phyloP scores from a whole-genome alignment of 2,113 vertebrate genomes.

The Trichechus manatus region DNA sequence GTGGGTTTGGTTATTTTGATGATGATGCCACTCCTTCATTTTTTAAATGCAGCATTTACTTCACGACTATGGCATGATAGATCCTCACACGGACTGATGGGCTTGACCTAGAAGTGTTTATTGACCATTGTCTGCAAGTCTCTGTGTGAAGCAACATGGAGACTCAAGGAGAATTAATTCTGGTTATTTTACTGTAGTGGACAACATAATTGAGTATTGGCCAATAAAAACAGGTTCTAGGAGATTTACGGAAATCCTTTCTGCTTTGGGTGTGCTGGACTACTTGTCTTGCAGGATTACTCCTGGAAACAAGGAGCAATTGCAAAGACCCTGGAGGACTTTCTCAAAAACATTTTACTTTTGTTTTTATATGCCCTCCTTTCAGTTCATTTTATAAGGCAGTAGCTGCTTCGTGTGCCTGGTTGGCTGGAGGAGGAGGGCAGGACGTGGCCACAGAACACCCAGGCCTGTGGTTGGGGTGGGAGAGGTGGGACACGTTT shows the following conservation, averaged over 20 bases:
- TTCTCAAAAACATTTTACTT: neutral
- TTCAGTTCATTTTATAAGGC: neutral
- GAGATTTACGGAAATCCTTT: neutral
- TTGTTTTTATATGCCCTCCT: neutral
- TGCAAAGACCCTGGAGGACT: neutral
- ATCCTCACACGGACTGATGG: neutral
- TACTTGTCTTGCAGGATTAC: neutral
- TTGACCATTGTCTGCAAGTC: neutral
- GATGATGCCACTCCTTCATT: neutral
- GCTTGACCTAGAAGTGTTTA: neutral
- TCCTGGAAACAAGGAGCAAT: neutral
- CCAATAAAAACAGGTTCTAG: neutral
- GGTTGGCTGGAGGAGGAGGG: neutral
- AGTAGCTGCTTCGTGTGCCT: neutral
- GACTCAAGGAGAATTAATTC: neutral
- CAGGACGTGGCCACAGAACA: fast-evolving
- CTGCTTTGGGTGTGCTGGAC: neutral
- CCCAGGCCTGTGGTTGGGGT: neutral
- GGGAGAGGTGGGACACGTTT: neutral
- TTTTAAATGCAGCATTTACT: neutral
- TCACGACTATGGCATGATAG: too few species aligned
- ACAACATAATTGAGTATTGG: neutral
- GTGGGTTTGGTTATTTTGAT: neutral
- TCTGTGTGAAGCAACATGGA: neutral
- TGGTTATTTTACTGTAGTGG: neutral